Conservation (phyloP, 1,140 invertebrate genomes). For the Aphaenogaster floridana region DNA sequence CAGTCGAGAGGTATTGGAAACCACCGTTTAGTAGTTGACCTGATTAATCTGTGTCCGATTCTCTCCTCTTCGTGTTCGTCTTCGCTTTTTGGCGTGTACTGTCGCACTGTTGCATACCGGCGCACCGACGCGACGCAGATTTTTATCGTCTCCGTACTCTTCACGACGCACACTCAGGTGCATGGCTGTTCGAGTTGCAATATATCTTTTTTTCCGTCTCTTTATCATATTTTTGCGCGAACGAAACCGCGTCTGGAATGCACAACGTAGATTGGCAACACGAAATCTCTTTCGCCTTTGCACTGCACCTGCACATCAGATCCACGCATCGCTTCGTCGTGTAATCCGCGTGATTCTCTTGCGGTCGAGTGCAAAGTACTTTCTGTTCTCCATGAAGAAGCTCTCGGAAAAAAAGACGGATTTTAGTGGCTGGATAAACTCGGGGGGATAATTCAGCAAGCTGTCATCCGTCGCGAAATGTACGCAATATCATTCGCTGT, state of each 20-base stretch:
- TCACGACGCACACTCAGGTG: constrained; percentile 77
- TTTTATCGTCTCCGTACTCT: constrained; percentile 17
- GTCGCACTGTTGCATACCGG: constrained; percentile 64
- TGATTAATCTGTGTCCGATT: constrained; percentile 38
- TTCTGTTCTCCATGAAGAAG: neutral
- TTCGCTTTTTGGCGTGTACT: constrained; percentile 60
- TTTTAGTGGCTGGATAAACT: neutral
- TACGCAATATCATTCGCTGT: neutral
- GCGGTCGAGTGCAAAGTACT: neutral
- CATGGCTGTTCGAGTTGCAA: constrained; percentile 80
- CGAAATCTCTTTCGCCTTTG: constrained; percentile 58
- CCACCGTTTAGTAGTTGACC: constrained; percentile 86
- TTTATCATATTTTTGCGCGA: constrained; percentile 51
- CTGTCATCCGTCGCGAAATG: neutral
- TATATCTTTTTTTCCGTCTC: constrained; percentile 62
- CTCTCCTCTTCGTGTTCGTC: constrained; percentile 54
- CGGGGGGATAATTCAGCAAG: neutral
- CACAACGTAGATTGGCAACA: constrained; percentile 58
- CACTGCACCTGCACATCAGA: constrained; percentile 59
- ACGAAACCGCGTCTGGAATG: constrained; percentile 53
- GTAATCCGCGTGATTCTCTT: neutral
- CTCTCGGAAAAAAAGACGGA: neutral
- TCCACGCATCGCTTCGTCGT: constrained; percentile 64
- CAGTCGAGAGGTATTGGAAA: constrained; percentile 89
- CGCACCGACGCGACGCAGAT: constrained; percentile 46